These are phyloP conservation scores for Podabrus alpinus DNA, from an alignment of 2,888 invertebrate species.

Conservation along the genomic window DNA sequence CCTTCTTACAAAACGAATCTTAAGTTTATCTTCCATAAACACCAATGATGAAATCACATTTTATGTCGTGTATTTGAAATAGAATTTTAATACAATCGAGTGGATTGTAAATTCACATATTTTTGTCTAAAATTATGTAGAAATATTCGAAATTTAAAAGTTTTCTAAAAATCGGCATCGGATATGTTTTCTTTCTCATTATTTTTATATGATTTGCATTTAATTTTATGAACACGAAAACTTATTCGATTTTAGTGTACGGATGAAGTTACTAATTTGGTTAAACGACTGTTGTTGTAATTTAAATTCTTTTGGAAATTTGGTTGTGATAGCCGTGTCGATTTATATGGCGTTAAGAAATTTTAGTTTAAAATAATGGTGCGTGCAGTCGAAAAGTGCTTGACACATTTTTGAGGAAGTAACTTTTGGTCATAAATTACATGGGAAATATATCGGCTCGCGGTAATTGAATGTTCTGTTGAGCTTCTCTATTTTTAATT, in stretches of 20 bases:
- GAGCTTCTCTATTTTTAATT: constrained; percentile 6
- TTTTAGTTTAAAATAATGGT: neutral
- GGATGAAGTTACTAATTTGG: neutral
- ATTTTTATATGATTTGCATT: neutral
- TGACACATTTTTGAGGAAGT: neutral
- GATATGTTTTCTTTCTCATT: neutral
- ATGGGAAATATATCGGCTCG: neutral
- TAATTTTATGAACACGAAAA: neutral
- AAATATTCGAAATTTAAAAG: neutral
- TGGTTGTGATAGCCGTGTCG: no score
- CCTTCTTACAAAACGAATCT: neutral
- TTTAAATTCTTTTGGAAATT: neutral
- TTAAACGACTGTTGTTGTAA: neutral
- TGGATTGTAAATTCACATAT: neutral
- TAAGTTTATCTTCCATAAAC: neutral
- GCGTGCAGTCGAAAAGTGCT: neutral
- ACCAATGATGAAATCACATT: neutral
- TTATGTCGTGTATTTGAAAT: neutral
- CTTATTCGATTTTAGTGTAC: neutral
- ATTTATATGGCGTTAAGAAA: neutral
- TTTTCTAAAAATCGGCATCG: neutral
- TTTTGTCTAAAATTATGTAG: neutral
- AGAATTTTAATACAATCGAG: no score
- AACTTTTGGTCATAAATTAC: neutral
- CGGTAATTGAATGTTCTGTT: constrained; percentile 2